Conservation (phyloP, 2,888 invertebrate species). For the Parelbella ahira region DNA sequence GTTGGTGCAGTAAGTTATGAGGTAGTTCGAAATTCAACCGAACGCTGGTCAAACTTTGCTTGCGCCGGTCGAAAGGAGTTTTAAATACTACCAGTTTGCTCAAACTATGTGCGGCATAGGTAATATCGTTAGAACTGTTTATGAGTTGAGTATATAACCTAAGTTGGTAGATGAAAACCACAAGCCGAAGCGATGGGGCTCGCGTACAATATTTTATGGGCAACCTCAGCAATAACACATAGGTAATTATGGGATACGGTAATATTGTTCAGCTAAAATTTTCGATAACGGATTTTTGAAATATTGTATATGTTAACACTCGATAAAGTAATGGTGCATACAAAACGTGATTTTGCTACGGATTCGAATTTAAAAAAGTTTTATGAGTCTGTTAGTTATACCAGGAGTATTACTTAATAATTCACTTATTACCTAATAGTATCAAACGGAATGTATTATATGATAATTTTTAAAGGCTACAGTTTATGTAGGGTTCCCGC, state of each 20-base stretch:
- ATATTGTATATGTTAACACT: no score
- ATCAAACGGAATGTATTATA: no score
- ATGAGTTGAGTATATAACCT: conserved; percentile 37
- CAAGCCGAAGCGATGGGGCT: conserved; percentile 17
- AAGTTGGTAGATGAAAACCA: conserved; percentile 38
- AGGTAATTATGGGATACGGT: conserved; percentile 29
- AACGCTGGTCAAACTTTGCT: conserved; percentile 29
- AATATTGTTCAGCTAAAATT: conserved; percentile 18
- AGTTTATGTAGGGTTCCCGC: no score
- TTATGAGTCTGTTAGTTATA: no score
- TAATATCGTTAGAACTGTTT: conserved; percentile 40
- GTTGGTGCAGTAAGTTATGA: conserved; percentile 24
- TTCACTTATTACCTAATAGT: no score
- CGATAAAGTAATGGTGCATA: no score
- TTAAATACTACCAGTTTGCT: conserved; percentile 33
- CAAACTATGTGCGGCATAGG: conserved; percentile 39
- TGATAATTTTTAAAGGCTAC: no score
- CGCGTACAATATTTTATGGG: conserved; percentile 31
- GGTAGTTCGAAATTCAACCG: conserved; percentile 30
- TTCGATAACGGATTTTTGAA: no score
- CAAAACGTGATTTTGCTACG: no score
- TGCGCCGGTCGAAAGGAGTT: conserved; percentile 31
- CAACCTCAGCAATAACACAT: conserved; percentile 14
- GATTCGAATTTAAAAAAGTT: no score
- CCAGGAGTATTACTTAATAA: no score